Evolutionary conservation across 2,797 vertebrate genomes (phyloP), one percentile per base, ranked within the genome.

Genomic region (Jordanella pulchra): DNA sequence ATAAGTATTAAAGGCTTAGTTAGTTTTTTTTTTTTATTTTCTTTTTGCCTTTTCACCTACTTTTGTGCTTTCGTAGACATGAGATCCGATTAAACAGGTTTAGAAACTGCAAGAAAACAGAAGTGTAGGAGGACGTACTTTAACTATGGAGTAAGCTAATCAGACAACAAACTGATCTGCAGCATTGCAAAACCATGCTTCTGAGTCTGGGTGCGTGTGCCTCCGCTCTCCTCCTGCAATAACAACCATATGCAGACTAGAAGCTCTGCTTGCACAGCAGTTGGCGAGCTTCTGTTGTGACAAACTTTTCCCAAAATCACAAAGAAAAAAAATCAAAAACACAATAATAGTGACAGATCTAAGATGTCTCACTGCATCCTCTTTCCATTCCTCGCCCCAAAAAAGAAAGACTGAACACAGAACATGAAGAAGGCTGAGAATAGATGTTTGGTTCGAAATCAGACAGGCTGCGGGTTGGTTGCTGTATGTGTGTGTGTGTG

Each of bases 241-340:
- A 83, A 91, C 82, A 90, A 91, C 86, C 93, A 92, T 72, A 88
- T 92, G 92, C 56, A 80, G 69, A 83, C 72, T 28, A 71, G 83
- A 79, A 73, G 75, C 70, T 72, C 39, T 48, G 82, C 75, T 18
- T 76, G 68, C 84, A 79, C 73, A 45, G 76, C 15, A 76, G 73
- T 80, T 71, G 42, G 42, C 35, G 35, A 65, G 75, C 51, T 79
- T 81, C 81, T 45, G 67, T 84, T 76, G 32, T 78, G 77, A 89
- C 85, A 86, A 79, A 88, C 78, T 82, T 84, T 86, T 76, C 77
- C 82, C 67, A 60, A 78, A 82, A 73, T 81, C 35, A 64, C 58
- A 73, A 84, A 78, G 76, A 81, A 92, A 91, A 53, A 82, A 82
- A 92, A 90, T 44, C 79, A 68, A 73, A 17, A 65, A 50, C 73